Conservation (phyloP, 1,140 invertebrate genomes). For the Vanessa tameamea region DNA sequence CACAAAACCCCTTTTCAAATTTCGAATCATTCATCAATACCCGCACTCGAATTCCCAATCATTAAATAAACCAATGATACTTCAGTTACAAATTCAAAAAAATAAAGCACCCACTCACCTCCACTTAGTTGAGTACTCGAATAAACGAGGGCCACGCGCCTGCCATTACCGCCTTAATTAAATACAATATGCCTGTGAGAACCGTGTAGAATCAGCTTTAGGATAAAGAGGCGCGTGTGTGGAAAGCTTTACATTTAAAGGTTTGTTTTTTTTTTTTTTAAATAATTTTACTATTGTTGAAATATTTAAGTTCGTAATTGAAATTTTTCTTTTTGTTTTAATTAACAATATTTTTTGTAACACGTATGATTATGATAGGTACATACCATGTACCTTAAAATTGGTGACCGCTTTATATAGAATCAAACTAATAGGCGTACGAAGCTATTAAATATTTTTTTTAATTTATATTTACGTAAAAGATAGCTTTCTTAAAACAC, state of each 20-base stretch:
- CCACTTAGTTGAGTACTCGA: slow-evolving; percentile 31
- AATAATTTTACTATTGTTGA: background rate
- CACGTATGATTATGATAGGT: too few species aligned
- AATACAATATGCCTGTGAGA: slow-evolving; percentile 34
- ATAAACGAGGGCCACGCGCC: slow-evolving; percentile 34
- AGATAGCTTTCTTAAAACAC: too few species aligned
- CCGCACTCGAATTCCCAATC: slow-evolving; percentile 14
- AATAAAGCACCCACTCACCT: slow-evolving; percentile 15
- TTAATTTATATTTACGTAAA: too few species aligned
- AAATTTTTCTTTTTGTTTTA: too few species aligned
- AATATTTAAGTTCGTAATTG: background rate
- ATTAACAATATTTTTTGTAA: too few species aligned
- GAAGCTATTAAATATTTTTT: too few species aligned
- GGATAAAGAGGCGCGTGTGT: slow-evolving; percentile 15
- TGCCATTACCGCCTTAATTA: slow-evolving; percentile 37
- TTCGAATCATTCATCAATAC: slow-evolving; percentile 3
- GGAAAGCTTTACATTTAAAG: slow-evolving; percentile 13
- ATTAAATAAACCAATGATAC: slow-evolving; percentile 28
- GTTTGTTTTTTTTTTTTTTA: slow-evolving; percentile 1
- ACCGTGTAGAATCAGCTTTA: slow-evolving; percentile 19
- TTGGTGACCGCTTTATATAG: too few species aligned
- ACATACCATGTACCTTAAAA: too few species aligned
- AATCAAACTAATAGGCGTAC: too few species aligned
- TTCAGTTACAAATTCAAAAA: slow-evolving; percentile 16
- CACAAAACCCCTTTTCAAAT: slow-evolving; percentile 5